Percentiles rank a stretch among this genome's conserved stretches.
Evolutionary conservation across 1,140 invertebrate genomes (phyloP).

Genomic region (Rhynchophorus ferrugineus): DNA sequence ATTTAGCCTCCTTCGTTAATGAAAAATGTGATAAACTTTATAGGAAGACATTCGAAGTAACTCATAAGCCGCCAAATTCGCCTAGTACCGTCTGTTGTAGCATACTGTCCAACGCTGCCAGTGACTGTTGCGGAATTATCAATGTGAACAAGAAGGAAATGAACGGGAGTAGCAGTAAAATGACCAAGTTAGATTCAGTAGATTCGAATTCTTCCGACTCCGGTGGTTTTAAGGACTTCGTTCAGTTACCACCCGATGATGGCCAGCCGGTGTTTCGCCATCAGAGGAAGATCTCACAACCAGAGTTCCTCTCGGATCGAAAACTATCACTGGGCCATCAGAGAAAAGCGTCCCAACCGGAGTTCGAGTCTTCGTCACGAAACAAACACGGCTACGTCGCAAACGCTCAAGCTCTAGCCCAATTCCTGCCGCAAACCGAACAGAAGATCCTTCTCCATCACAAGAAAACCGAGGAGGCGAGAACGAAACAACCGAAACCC

Average conservation of each 20-base stretch:
- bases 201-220: slow-evolving; percentile 41
- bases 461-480: slow-evolving; percentile 27
- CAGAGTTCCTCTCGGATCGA: slow-evolving; percentile 31
- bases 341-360: slow-evolving; percentile 33
- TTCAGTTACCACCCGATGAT: slow-evolving; percentile 24
- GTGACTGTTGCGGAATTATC: slow-evolving; percentile 38
- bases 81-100: slow-evolving; percentile 41
- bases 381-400: slow-evolving; percentile 27
- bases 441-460: slow-evolving; percentile 30
- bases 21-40: slow-evolving; percentile 34
- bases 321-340: slow-evolving; percentile 28
- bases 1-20: slow-evolving; percentile 21
- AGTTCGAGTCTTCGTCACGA: slow-evolving; percentile 25
- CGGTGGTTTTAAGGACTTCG: slow-evolving; percentile 40
- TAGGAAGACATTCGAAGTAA: slow-evolving; percentile 27
- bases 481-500: slow-evolving; percentile 27
- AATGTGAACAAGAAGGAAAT: slow-evolving; percentile 35
- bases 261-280: slow-evolving; percentile 17
- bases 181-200: slow-evolving; percentile 38
- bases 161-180: slow-evolving; percentile 26
- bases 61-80: slow-evolving; percentile 34
- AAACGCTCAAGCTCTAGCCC: slow-evolving; percentile 36
- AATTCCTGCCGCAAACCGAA: slow-evolving; percentile 34
- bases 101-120: slow-evolving; percentile 37
- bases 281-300: slow-evolving; percentile 36